Base-by-base conservation (phyloP, 2,113 vertebrate genomes). In the Daphoenositta chrysoptera region DNA sequence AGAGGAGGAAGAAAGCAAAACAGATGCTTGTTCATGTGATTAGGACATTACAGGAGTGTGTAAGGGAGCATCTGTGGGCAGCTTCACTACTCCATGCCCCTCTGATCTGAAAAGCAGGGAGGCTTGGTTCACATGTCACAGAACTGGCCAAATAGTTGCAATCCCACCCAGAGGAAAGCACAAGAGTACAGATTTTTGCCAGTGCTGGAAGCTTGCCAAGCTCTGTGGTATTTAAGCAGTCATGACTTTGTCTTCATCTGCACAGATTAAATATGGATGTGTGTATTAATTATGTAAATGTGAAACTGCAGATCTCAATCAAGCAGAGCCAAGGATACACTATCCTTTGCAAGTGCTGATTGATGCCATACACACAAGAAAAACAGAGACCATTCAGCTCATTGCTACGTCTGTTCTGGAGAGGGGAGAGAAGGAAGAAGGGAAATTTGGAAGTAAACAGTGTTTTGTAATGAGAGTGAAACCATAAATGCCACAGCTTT, bases 271-370 rank as follows among this genome's bases (percentile, higher is more conserved):
- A 96, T 95, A 96, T 96, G 90, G 66, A 93, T 96, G 79, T 60
- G 85, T 86, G 90, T 92, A 94, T 91, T 91, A 97, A 91, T 95
- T 97, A 96, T 96, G 92, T 80, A 95, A 96, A 96, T 80, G 69
- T 0, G 1, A 91, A 89, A 69, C 85, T 95, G 86, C 68, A 96
- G 82, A 89, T 96, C 87, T 95, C 80, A 96, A 90, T 90, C 84
- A 95, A 91, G 79, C 84, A 81, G 58, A 93, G 88, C 83, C 86
- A 96, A 95, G 82, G 83, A 96, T 95, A 93, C 75, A 64, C 85
- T 94, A 97, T 78, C 61, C 71, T 95, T 92, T 94, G 82, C 70
- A 87, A 95, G 48, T 77, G 56, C 66, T 94, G 91, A 95, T 86
- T 96, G 94, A 93, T 83, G 44, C 47, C 53, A 45, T 35, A 23